Evolutionary conservation across 1,140 invertebrate species (phyloP).

Genomic region (Aphelenchoides besseyi): DNA sequence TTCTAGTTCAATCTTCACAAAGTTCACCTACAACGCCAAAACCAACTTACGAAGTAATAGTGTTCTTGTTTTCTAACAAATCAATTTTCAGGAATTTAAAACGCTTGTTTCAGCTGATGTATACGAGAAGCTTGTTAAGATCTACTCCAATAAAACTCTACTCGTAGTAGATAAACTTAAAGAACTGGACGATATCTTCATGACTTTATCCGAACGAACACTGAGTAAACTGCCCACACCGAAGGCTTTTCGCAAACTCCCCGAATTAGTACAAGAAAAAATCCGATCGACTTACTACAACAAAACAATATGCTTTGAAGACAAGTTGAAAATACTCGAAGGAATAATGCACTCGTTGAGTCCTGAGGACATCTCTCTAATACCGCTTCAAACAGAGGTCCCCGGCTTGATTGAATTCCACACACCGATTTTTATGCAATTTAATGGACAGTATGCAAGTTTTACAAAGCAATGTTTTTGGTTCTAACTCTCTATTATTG

Average conservation of each 20-base stretch:
- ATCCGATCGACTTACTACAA: conserved; percentile 37
- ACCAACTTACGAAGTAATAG: neutral
- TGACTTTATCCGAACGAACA: conserved; percentile 32
- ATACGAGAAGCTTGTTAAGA: conserved; percentile 28
- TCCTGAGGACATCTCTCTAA: conserved; percentile 27
- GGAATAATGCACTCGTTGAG: conserved; percentile 23
- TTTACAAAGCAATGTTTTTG: neutral
- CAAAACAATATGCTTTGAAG: conserved; percentile 33
- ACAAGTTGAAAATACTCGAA: conserved; percentile 29
- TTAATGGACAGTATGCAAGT: conserved; percentile 40
- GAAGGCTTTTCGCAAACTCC: conserved; percentile 33
- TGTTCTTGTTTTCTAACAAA: neutral
- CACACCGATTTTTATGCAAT: conserved; percentile 41
- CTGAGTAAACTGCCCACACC: conserved; percentile 35
- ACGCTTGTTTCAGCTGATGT: conserved; percentile 11
- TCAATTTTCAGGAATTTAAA: conserved; percentile 27
- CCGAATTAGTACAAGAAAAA: conserved; percentile 21
- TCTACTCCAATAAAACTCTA: conserved; percentile 33
- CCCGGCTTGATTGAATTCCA: conserved; percentile 41
- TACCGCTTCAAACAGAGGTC: conserved; percentile 34
- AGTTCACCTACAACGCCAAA: neutral
- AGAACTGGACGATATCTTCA: conserved; percentile 43
- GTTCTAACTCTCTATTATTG: conserved; percentile 13
- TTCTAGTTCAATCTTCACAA: no score
- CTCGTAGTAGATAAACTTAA: conserved; percentile 44